Conservation (phyloP, 2,797 vertebrate genomes). For the Naso thynnoides region DNA sequence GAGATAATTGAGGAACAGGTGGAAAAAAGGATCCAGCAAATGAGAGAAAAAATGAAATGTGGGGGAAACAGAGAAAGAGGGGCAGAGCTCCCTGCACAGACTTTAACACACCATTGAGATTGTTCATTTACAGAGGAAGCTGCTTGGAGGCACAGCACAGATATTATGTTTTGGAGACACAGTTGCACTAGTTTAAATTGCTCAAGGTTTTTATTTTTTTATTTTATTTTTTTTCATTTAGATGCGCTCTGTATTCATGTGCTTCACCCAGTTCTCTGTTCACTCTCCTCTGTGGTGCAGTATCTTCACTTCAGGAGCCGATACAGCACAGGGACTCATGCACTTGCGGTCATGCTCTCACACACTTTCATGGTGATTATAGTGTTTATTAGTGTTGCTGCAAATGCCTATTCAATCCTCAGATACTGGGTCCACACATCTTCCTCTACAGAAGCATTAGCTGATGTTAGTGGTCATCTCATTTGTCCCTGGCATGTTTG, state of each 20-base stretch:
- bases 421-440: conserved; percentile 2
- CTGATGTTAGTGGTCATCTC: not conserved
- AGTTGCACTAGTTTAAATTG: conserved; percentile 26
- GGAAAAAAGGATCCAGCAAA: not conserved
- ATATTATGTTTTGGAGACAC: conserved; percentile 44
- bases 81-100: conserved; percentile 5
- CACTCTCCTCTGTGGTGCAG: conserved; percentile 5
- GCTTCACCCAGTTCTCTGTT: conserved; percentile 16
- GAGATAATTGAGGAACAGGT: conserved; percentile 15
- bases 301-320: conserved; percentile 3
- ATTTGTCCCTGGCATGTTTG: conserved; percentile 15
- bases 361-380: conserved; percentile 20
- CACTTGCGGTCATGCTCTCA: not conserved
- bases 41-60: not conserved
- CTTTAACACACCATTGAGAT: conserved; percentile 41
- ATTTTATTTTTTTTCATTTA: conserved; percentile 44
- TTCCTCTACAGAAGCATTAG: conserved; percentile 4
- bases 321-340: not conserved
- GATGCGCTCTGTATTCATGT: conserved; percentile 22
- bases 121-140: conserved; percentile 38
- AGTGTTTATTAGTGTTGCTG: conserved; percentile 28
- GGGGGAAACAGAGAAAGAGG: not conserved
- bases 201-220: conserved; percentile 22
- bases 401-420: conserved; percentile 12
- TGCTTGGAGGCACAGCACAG: conserved; percentile 40